Base-by-base conservation (phyloP, 2,888 invertebrate species). In the Metellina segmentata region DNA sequence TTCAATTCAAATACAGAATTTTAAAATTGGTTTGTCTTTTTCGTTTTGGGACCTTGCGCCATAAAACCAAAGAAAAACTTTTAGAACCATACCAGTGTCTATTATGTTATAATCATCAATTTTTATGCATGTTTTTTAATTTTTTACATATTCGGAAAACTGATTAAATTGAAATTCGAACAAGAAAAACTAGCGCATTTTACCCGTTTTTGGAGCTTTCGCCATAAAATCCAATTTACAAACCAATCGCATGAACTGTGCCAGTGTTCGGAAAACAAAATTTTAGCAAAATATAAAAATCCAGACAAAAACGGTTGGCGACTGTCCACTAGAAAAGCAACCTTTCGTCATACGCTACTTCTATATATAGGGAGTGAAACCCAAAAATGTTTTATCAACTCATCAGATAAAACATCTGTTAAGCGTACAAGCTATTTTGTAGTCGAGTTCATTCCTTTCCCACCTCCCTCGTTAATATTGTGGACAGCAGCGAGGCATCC, bases 391-490 rank as follows among this genome's bases (percentile, higher is more conserved):
- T 72, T 83, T 74, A 72, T 83, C 83, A 52, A 13, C 49, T 74
- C 72, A 83, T 83, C 83, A 83, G 83, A 51, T 71, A 34, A 34
- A 34, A 61, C 86, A 78, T 79, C 79, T 78, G 78, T 79, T 87
- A 13, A 71, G 52, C 86, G 20, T 49, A 19, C 69, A 34, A 11
- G 8, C 52, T 79, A 48, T 77, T 52, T 71, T 71, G 71, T 49
- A n/a, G 19, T n/a, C 48, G 52, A 61, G 69, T 69, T 75, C 85
- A 49, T 75, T 69, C 48, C 71, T 51, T 87, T 79, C 71, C 86
- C 86, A 79, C 86, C 86, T 87, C 71, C 86, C 86, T 87, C 86
- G 86, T 87, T 87, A 87, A 87, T 87, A 79, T 71, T 79, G 51
- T 77, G 19, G 77, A 85, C 85, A 77, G 85, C 69, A 69, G 85